Conservation (phyloP, 2,888 invertebrate genomes). For the Thera obeliscata region DNA sequence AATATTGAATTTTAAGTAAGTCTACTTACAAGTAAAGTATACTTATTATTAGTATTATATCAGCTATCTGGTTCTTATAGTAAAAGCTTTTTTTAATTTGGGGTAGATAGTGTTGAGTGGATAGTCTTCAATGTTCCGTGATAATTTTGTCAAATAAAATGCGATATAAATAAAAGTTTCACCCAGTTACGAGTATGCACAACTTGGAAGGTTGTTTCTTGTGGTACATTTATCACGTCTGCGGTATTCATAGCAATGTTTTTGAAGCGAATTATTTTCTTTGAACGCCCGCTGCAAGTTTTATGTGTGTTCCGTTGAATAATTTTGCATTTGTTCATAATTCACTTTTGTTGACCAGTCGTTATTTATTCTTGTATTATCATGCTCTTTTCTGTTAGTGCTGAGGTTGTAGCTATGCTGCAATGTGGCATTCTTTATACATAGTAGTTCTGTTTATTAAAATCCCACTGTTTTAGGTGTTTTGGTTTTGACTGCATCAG, state of each 20-base stretch:
- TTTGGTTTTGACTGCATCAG: neutral
- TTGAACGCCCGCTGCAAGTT: constrained; percentile 59
- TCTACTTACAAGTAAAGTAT: too few relatives aligned
- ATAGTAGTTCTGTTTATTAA: neutral
- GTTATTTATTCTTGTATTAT: constrained; percentile 29
- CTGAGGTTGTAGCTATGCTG: neutral
- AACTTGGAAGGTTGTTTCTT: constrained; percentile 65
- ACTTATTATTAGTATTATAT: too few relatives aligned
- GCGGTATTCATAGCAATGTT: constrained; percentile 73
- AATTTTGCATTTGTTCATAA: constrained; percentile 55
- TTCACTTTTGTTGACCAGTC: constrained; percentile 39
- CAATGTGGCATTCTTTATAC: constrained; percentile 4
- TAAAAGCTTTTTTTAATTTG: too few relatives aligned
- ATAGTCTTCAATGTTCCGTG: too few relatives aligned
- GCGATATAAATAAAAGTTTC: constrained; percentile 44
- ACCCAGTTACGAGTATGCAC: constrained; percentile 51
- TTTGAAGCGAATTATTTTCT: constrained; percentile 74
- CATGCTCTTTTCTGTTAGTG: constrained; percentile 12
- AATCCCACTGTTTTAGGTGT: neutral
- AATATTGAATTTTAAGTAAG: too few relatives aligned
- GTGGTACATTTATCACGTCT: constrained; percentile 72
- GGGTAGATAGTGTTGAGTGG: too few relatives aligned
- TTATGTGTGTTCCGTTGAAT: constrained; percentile 52
- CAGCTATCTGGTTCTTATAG: too few relatives aligned
- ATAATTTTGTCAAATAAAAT: constrained; percentile 20